These are phyloP conservation scores for Steinernema scapterisci DNA, from an alignment of 2,888 invertebrate genomes.

Conservation along the genomic window DNA sequence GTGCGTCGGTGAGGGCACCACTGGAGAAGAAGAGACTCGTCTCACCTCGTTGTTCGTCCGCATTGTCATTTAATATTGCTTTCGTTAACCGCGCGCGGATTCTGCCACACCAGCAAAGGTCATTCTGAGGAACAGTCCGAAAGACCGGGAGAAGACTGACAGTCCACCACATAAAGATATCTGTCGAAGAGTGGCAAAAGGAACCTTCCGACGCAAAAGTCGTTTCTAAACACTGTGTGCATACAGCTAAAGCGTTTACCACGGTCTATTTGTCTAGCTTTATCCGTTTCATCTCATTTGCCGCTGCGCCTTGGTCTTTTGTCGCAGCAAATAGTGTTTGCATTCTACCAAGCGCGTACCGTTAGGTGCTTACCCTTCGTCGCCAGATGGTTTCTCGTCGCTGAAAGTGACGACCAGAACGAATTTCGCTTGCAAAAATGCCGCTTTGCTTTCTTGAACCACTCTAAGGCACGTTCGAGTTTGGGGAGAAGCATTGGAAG, in stretches of 20 bases:
- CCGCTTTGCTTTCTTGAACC: too few relatives aligned
- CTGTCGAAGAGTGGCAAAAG: neutral
- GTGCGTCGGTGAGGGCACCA: neutral
- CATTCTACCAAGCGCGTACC: neutral
- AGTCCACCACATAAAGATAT: too few relatives aligned
- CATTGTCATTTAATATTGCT: constrained; percentile 26
- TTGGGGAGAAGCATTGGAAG: too few relatives aligned
- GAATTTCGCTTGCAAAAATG: too few relatives aligned
- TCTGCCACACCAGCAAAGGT: neutral
- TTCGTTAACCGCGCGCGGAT: constrained; percentile 12
- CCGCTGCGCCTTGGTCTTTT: neutral
- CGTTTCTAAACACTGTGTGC: neutral
- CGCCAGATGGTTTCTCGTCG: neutral
- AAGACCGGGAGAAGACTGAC: neutral
- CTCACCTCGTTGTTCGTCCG: constrained; percentile 12
- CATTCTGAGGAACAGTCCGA: neutral
- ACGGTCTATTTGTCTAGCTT: constrained; percentile 21
- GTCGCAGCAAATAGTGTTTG: constrained; percentile 7
- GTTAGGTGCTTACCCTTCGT: neutral
- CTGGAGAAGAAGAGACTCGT: neutral
- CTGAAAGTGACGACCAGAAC: neutral
- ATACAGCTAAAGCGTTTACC: constrained; percentile 5
- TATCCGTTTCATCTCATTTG: constrained; percentile 25
- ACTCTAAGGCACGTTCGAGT: too few relatives aligned
- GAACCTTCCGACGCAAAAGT: neutral